phyloP scores from a whole-genome alignment of 2,888 invertebrate species.

The Napeogenes inachia region DNA sequence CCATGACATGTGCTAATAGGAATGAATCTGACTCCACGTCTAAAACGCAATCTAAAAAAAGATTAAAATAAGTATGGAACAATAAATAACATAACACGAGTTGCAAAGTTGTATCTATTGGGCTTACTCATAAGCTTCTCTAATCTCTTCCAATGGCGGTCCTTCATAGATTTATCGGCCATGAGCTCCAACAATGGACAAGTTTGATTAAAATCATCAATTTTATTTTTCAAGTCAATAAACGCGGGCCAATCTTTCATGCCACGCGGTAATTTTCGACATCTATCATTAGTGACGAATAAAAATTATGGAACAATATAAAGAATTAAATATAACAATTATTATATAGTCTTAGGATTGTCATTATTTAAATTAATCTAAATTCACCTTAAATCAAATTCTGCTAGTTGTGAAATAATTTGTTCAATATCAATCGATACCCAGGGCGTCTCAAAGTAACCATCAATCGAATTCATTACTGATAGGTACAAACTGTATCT shows the following conservation, averaged over 20 bases:
- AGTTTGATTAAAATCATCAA: slow-evolving; percentile 93
- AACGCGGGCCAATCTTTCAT: slow-evolving; percentile 94
- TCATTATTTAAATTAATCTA: not conserved
- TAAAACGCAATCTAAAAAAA: slow-evolving; percentile 77
- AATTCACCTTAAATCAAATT: slow-evolving; percentile 86
- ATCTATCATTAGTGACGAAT: slow-evolving; percentile 66
- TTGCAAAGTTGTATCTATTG: not conserved
- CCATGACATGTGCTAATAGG: slow-evolving; percentile 87
- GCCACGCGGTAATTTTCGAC: slow-evolving; percentile 88
- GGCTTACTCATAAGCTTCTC: slow-evolving; percentile 67
- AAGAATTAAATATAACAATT: not conserved
- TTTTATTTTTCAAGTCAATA: slow-evolving; percentile 89
- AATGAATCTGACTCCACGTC: slow-evolving; percentile 89
- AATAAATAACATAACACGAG: too few species aligned
- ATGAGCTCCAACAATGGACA: slow-evolving; percentile 91
- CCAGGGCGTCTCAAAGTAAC: slow-evolving; percentile 92
- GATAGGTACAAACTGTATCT: slow-evolving; percentile 82
- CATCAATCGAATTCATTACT: slow-evolving; percentile 90
- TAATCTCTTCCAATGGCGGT: slow-evolving; percentile 84
- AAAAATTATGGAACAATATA: not conserved
- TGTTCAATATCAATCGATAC: slow-evolving; percentile 87
- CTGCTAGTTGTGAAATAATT: slow-evolving; percentile 86
- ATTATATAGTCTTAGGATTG: not conserved
- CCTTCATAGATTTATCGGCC: slow-evolving; percentile 92
- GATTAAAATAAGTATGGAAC: too few species aligned